phyloP scores from a whole-genome alignment of 1,140 invertebrate species.

The Augochlora pura region DNA sequence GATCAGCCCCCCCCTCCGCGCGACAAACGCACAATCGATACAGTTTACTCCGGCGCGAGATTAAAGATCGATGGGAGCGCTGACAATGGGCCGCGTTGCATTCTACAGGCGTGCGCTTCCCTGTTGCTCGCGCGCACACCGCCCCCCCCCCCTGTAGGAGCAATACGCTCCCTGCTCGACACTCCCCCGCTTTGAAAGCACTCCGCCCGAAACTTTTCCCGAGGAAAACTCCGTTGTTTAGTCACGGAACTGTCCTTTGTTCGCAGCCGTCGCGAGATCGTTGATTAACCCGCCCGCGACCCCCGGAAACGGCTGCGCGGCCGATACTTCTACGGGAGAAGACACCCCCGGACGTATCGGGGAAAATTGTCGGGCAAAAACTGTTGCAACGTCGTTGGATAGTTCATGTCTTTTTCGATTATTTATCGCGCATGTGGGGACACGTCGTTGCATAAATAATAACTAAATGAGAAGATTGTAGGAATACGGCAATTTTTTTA shows the following conservation, averaged over 20 bases:
- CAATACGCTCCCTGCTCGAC: constrained; percentile 26
- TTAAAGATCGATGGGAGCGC: constrained; percentile 64
- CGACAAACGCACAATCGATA: constrained; percentile 61
- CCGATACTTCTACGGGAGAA: too few species aligned
- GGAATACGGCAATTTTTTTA: too few species aligned
- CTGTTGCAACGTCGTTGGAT: too few species aligned
- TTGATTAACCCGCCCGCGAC: too few species aligned
- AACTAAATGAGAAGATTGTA: too few species aligned
- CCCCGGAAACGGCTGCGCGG: too few species aligned
- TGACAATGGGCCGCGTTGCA: constrained; percentile 55
- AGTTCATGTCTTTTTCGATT: too few species aligned
- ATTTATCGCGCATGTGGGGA: too few species aligned
- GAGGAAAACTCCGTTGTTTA: background rate
- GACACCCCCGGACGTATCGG: too few species aligned
- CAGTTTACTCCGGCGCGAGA: constrained; percentile 59
- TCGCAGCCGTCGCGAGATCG: too few species aligned
- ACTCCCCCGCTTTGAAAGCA: background rate
- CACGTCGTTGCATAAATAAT: too few species aligned
- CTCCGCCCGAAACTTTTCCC: background rate
- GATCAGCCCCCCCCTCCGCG: constrained; percentile 1
- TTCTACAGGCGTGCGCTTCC: constrained; percentile 48
- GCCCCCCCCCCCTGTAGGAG: constrained; percentile 8
- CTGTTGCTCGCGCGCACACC: constrained; percentile 28
- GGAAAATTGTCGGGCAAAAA: too few species aligned
- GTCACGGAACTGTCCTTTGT: background rate